Evolutionary conservation across 2,797 vertebrate species (phyloP).

Genomic region (Gobionotothen gibberifrons): DNA sequence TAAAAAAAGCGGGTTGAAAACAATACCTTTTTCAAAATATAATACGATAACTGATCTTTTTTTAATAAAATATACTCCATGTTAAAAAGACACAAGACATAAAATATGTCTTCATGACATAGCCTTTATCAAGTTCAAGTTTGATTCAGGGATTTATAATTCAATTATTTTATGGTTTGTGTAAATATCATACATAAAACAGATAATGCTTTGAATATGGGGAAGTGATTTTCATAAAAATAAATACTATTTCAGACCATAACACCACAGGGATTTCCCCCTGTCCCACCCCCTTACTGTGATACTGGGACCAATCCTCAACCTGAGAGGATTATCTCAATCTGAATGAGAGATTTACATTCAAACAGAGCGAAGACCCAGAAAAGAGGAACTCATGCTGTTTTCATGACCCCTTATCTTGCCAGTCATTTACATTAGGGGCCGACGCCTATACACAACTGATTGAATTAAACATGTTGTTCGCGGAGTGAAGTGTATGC

Average conservation of each 20-base stretch:
- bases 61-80: too few species aligned
- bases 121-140: not conserved
- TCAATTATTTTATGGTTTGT: not conserved
- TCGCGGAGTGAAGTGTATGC: not conserved
- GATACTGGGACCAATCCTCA: conserved; percentile 14
- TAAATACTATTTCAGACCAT: not conserved
- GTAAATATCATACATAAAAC: not conserved
- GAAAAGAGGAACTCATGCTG: conserved; percentile 51
- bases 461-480: conserved; percentile 26
- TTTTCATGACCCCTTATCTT: conserved; percentile 43
- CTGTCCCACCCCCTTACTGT: not conserved
- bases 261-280: not conserved
- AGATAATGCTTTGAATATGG: not conserved
- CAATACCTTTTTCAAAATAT: too few species aligned
- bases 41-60: too few species aligned
- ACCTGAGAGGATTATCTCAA: conserved; percentile 68
- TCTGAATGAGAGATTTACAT: conserved; percentile 66
- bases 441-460: not conserved
- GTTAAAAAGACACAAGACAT: too few species aligned
- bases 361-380: conserved; percentile 44
- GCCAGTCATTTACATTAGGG: conserved; percentile 46
- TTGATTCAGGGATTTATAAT: not conserved
- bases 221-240: not conserved
- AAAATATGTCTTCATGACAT: not conserved
- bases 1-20: too few species aligned